Evolutionary conservation across 1,140 invertebrate genomes (phyloP), one percentile per base, ranked within the genome.

Genomic region (Bombus haemorrhoidalis): DNA sequence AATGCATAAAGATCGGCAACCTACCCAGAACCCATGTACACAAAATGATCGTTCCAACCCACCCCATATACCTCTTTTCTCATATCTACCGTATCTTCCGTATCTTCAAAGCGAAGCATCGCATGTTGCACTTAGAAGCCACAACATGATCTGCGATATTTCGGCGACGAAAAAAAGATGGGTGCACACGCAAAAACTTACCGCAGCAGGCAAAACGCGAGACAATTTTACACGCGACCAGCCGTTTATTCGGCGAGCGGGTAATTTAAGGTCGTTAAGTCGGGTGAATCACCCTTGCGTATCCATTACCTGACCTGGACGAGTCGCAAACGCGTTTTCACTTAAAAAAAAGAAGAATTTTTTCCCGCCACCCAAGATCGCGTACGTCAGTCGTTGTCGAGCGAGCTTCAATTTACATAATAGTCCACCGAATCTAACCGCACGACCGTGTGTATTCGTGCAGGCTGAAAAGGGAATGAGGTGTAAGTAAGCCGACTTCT

Each of bases 221-320:
- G 32, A n/a, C 43, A 75, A 6, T 57, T 75, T 57, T 57, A 75
- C 73, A 76, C 74, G 53, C 74, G 41, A 59, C 53, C 74, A 25
- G 22, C n/a, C 74, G 74, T 25, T 76, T 76, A 76, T 76, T 76
- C 32, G 53, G 34, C 34, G 34, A 62, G 37, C 37, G n/a, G 37
- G 12, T 78, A 78, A 64, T 78, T 64, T 78, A 78, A 62, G 34
- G 59, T 62, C 75, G 22, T 78, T 62, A 39, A 78, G 76, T 64
- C 59, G 32, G 34, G 25, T 47, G 62, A 79, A 80, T 68, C 77
- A 79, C 43, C 25, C 25, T 22, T 37, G 41, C 12, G 62, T 64
- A 66, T 37, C 43, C 62, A 80, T 80, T 80, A 80, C 25, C 66
- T 41, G 39, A 43, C 22, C 25, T 32, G 15, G 57, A 41, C n/a